Evolutionary conservation across 2,113 vertebrate species (phyloP), one percentile per base, ranked within the genome.

Genomic region (Ciconia maguari): DNA sequence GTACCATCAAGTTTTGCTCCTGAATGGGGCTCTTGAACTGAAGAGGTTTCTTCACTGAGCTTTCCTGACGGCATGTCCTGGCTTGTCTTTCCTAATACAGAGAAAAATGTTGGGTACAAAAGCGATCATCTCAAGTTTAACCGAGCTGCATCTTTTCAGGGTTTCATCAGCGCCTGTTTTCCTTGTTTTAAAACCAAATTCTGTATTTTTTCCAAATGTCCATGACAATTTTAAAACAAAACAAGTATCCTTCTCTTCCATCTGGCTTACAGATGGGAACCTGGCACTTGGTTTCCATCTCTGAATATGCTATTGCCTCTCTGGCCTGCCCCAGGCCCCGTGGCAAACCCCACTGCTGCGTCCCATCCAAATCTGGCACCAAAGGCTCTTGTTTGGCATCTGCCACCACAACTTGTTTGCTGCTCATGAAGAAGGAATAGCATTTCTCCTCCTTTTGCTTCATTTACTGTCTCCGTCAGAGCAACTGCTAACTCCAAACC

Each of bases 211-310:
- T 61, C 76, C 89, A 78, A 94, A 92, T 7, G 26, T 94, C 87
- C 70, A 16, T 88, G 89, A 54, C 79, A 83, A 89, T 80, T 92
- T 78, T 44, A 27, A 79, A 96, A 87, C 89, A 84, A 95, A 96
- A 68, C 89, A 96, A 96, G 34, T 11, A 32, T 52, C 81, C n/a
- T 86, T 71, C 51, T 87, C 77, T 81, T 76, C 93, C 96, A 93
- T 95, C 93, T 97, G 96, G 81, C 16, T 72, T 64, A 41, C 96
- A 97, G 95, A 95, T 94, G 95, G 89, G 72, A 92, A 42, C 29
- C 51, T 36, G 81, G 87, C 52, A 18, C 72, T 95, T 48, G 57
- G n/a, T 91, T 84, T 72, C 65, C 77, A 48, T 46, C 69, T 70
- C 87, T n/a, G 58, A 61, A 42, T 1, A 26, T 21, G 32, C 38